Conservation (phyloP, 2,797 vertebrate genomes). For the Hyperoplus immaculatus region DNA sequence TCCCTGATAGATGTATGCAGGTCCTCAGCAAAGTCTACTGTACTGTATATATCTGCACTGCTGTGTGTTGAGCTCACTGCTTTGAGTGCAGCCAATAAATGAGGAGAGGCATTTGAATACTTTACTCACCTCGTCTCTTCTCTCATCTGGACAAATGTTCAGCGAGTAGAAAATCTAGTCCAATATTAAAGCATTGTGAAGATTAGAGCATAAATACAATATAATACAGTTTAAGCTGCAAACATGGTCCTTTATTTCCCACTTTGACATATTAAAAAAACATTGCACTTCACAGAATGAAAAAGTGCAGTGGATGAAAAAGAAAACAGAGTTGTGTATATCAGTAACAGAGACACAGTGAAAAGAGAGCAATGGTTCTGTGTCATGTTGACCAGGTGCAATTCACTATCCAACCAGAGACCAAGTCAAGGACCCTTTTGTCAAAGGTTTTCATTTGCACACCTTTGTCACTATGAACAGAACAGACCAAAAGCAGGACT, state of each 20-base stretch:
- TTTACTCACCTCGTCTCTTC: too few relatives aligned
- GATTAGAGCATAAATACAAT: background rate
- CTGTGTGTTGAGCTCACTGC: too few relatives aligned
- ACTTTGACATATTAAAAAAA: slow-evolving; percentile 69
- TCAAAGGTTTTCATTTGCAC: slow-evolving; percentile 93
- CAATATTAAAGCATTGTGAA: background rate
- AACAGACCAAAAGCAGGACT: slow-evolving; percentile 39
- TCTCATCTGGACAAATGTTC: too few relatives aligned
- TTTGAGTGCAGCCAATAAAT: too few relatives aligned
- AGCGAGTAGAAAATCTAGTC: too few relatives aligned
- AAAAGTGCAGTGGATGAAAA: slow-evolving; percentile 48
- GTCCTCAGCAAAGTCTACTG: too few relatives aligned
- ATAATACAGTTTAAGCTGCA: slow-evolving; percentile 55
- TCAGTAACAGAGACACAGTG: slow-evolving; percentile 39
- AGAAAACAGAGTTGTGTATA: slow-evolving; percentile 32
- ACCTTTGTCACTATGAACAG: slow-evolving; percentile 74
- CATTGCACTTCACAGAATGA: slow-evolving; percentile 57
- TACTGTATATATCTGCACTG: too few relatives aligned
- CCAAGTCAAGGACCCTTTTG: slow-evolving; percentile 92
- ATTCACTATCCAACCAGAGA: slow-evolving; percentile 90
- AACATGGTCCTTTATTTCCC: slow-evolving; percentile 78
- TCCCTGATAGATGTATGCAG: too few relatives aligned
- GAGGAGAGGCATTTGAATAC: too few relatives aligned
- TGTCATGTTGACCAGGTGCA: slow-evolving; percentile 75
- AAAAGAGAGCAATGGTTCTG: slow-evolving; percentile 63